Conservation (phyloP, 2,113 vertebrate genomes). For the Elephas maximus region DNA sequence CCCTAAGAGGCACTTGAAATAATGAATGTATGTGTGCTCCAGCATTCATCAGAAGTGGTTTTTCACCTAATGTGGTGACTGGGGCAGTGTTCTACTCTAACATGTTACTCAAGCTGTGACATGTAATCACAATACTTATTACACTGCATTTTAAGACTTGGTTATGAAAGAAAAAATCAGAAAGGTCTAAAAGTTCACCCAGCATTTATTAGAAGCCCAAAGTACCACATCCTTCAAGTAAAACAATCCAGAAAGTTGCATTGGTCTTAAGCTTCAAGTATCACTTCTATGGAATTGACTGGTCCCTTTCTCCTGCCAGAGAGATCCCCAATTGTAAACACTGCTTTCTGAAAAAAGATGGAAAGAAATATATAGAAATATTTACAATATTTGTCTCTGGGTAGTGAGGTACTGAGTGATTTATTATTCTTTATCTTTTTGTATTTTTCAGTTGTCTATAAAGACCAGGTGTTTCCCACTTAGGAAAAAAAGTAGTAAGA, state of each 20-base stretch:
- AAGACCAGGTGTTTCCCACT: constrained; percentile 27
- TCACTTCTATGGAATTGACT: neutral
- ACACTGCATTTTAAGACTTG: constrained; percentile 3
- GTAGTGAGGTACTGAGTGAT: constrained; percentile 9
- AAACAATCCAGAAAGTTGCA: neutral
- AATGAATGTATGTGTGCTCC: neutral
- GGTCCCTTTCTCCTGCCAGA: neutral
- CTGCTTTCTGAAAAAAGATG: constrained; percentile 38
- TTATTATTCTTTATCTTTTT: constrained; percentile 39
- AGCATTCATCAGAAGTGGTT: constrained; percentile 61
- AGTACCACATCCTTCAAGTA: neutral
- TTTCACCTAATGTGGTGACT: constrained; percentile 13
- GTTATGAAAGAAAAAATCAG: neutral
- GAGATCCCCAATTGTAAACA: constrained; percentile 51
- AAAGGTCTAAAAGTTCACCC: constrained; percentile 5
- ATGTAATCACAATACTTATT: neutral
- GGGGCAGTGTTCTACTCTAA: neutral
- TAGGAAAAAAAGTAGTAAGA: neutral
- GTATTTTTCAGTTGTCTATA: constrained; percentile 51
- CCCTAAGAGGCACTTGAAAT: constrained; percentile 32
- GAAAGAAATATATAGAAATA: constrained; percentile 49
- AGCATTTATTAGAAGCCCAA: constrained; percentile 6
- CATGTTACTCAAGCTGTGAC: neutral
- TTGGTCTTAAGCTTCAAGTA: neutral
- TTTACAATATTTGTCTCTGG: constrained; percentile 41